Conservation (phyloP, 2,797 vertebrate genomes). For the Malacoraja senta region DNA sequence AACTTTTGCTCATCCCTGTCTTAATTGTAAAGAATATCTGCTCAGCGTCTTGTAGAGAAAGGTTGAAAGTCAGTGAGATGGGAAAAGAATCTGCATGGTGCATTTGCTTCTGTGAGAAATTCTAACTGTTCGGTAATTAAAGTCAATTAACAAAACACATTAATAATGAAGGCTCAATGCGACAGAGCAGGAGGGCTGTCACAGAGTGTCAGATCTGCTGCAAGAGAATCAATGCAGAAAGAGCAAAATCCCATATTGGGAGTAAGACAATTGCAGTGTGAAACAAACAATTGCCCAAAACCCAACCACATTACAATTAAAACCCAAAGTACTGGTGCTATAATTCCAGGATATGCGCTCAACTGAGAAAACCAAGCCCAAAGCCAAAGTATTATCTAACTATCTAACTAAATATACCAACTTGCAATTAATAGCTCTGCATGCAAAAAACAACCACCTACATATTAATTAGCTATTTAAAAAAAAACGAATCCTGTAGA, state of each 20-base stretch:
- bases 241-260: neutral
- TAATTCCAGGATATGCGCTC: too few species aligned
- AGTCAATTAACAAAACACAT: neutral
- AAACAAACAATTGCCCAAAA: neutral
- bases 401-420: too few species aligned
- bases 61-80: neutral
- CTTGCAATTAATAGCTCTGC: too few species aligned
- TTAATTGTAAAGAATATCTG: neutral
- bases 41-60: neutral
- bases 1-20: too few species aligned
- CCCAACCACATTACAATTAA: too few species aligned
- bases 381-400: too few species aligned
- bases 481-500: too few species aligned
- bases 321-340: too few species aligned
- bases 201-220: neutral
- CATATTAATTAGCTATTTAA: too few species aligned
- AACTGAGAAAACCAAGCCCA: too few species aligned
- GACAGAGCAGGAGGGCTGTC: neutral
- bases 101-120: neutral
- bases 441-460: too few species aligned
- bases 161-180: neutral
- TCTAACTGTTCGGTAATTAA: neutral
- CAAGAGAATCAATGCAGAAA: neutral
- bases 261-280: neutral
- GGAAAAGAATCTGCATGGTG: neutral